Conservation (phyloP, 2,113 vertebrate species). For the Guaruba guarouba region DNA sequence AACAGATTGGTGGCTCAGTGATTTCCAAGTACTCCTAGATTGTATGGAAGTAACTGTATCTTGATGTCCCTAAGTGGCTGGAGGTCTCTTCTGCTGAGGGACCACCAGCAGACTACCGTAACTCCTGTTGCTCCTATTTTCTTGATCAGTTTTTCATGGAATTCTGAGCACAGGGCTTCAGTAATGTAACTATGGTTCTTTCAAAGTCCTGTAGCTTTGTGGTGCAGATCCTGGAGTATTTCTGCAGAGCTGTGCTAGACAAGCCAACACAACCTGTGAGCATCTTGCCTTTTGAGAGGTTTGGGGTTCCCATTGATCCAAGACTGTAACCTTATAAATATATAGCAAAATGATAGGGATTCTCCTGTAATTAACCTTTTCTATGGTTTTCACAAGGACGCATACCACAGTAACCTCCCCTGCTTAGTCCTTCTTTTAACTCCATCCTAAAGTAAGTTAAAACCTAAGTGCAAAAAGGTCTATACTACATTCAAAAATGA, state of each 20-base stretch:
- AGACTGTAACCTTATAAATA: not conserved
- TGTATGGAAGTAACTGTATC: not conserved
- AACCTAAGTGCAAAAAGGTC: not conserved
- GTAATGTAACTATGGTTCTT: accelerated
- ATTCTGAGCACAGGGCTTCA: not conserved
- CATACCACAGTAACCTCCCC: not conserved
- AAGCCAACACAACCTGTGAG: not conserved
- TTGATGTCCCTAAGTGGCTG: not conserved
- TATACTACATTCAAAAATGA: not conserved
- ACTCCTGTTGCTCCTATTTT: not conserved
- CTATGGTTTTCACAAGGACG: not conserved
- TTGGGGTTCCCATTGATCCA: not conserved
- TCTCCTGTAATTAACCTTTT: not conserved
- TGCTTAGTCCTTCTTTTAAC: not conserved
- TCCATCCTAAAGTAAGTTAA: not conserved
- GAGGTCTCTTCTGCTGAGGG: not conserved
- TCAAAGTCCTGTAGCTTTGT: not conserved
- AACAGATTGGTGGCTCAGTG: not conserved
- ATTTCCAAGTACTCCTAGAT: not conserved
- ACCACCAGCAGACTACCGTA: not conserved
- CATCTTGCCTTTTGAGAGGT: not conserved
- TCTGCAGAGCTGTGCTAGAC: not conserved
- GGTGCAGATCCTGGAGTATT: not conserved
- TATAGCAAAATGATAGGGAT: not conserved
- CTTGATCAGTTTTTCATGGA: not conserved